phyloP scores from a whole-genome alignment of 1,140 invertebrate genomes.

The Daktulosphaira vitifoliae region DNA sequence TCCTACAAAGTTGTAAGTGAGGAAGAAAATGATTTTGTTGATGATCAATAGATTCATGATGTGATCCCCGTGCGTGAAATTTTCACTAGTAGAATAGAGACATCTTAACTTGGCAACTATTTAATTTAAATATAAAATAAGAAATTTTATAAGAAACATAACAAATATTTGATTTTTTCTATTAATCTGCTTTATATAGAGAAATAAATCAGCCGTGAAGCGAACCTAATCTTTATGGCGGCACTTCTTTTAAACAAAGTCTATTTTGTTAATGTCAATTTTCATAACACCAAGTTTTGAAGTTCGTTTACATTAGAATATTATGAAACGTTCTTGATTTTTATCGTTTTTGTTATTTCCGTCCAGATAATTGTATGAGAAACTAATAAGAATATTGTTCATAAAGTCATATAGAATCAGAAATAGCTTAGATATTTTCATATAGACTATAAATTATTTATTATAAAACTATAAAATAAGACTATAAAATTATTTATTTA shows the following conservation, averaged over 20 bases:
- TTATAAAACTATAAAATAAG: too few species aligned
- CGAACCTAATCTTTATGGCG: constrained; percentile 13
- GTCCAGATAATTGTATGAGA: too few species aligned
- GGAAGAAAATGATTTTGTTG: constrained; percentile 20
- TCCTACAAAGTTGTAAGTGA: too few species aligned
- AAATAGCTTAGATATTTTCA: too few species aligned
- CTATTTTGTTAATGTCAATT: too few species aligned
- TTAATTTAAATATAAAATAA: constrained; percentile 16
- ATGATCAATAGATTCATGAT: constrained; percentile 20
- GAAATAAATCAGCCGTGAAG: constrained; percentile 30
- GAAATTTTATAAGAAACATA: background rate
- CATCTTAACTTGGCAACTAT: constrained; percentile 5
- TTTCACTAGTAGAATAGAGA: constrained; percentile 15
- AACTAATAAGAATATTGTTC: too few species aligned
- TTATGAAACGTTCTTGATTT: too few species aligned
- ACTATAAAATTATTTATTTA: too few species aligned
- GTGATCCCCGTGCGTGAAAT: constrained; percentile 28
- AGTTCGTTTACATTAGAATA: too few species aligned
- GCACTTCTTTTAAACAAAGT: constrained; percentile 30
- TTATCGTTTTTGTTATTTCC: too few species aligned
- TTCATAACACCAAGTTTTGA: background rate
- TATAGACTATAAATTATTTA: too few species aligned
- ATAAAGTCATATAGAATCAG: too few species aligned
- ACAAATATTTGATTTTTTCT: background rate
- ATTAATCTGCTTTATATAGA: constrained; percentile 13